These are phyloP conservation scores for Achlya flavicornis DNA, from an alignment of 2,888 invertebrate genomes.

Conservation along the genomic window DNA sequence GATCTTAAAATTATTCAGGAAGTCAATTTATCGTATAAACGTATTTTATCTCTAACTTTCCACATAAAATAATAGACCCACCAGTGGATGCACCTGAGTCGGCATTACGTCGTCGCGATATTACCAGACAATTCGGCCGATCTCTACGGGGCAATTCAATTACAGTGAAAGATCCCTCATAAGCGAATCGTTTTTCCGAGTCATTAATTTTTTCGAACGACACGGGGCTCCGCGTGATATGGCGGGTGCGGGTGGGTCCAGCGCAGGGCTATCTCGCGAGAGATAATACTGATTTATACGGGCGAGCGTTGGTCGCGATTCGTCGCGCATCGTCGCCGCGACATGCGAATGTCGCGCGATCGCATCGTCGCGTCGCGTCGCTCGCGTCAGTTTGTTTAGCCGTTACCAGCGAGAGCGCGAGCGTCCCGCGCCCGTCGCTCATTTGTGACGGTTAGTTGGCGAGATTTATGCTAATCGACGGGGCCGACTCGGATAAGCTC, in stretches of 20 bases:
- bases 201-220: conserved; percentile 84
- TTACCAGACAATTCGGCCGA: conserved; percentile 69
- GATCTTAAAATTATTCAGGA: too few species aligned
- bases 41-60: background rate
- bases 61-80: background rate
- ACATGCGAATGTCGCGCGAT: conserved; percentile 63
- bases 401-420: conserved; percentile 22
- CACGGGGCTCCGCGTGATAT: conserved; percentile 78
- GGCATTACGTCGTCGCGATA: conserved; percentile 39
- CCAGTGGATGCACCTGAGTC: conserved; percentile 24
- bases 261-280: conserved; percentile 82
- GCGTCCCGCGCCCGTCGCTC: conserved; percentile 57
- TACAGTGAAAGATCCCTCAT: conserved; percentile 84
- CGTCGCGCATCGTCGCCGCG: conserved; percentile 75
- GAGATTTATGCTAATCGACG: conserved; percentile 83
- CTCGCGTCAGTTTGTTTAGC: conserved; percentile 66
- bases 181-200: conserved; percentile 84
- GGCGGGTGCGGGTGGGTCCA: conserved; percentile 76
- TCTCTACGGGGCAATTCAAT: conserved; percentile 82
- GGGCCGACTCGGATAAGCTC: conserved; percentile 77
- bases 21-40: too few species aligned
- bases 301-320: conserved; percentile 79
- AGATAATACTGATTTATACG: conserved; percentile 84
- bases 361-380: conserved; percentile 49
- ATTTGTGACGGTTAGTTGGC: conserved; percentile 82